Percentiles rank a stretch among this genome's conserved stretches.
Evolutionary conservation across 2,113 vertebrate species (phyloP).

Genomic region (Channa argus): DNA sequence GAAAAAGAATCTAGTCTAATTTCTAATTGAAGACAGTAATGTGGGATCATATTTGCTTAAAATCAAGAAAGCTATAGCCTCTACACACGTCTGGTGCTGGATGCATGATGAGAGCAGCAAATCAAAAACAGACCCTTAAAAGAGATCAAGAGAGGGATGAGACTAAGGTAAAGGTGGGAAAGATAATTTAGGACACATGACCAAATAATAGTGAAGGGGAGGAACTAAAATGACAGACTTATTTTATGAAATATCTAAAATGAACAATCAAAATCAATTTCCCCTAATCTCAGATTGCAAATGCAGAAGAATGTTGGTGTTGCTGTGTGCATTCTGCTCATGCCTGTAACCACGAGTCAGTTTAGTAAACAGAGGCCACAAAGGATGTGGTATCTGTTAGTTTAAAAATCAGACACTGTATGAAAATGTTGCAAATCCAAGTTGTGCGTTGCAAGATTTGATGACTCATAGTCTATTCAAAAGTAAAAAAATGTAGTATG

Average conservation of each 20-base stretch:
- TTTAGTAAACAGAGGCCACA: background rate
- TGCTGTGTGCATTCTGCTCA: constrained; percentile 1
- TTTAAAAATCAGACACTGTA: background rate
- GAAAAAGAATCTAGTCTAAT: constrained; percentile 7
- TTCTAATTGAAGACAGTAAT: constrained; percentile 17
- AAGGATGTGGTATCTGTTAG: background rate
- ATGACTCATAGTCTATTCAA: no score
- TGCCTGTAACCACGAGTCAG: background rate
- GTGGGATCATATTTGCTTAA: constrained; percentile 36
- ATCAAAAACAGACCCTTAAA: constrained; percentile 37
- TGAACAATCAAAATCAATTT: constrained; percentile 31
- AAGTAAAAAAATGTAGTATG: no score
- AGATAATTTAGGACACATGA: constrained; percentile 17
- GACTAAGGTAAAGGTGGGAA: constrained; percentile 40
- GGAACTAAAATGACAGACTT: constrained; percentile 38
- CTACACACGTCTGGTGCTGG: constrained; percentile 45
- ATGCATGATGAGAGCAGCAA: constrained; percentile 36
- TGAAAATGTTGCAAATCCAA: background rate
- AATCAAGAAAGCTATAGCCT: constrained; percentile 41
- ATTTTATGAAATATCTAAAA: constrained; percentile 44
- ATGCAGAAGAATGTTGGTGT: constrained; percentile 20
- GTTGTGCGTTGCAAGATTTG: background rate
- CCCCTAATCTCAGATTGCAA: background rate
- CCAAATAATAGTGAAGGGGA: constrained; percentile 26
- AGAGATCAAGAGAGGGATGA: constrained; percentile 40